Base-by-base conservation (phyloP, 2,888 invertebrate genomes). In the Chymomyza amoena region DNA sequence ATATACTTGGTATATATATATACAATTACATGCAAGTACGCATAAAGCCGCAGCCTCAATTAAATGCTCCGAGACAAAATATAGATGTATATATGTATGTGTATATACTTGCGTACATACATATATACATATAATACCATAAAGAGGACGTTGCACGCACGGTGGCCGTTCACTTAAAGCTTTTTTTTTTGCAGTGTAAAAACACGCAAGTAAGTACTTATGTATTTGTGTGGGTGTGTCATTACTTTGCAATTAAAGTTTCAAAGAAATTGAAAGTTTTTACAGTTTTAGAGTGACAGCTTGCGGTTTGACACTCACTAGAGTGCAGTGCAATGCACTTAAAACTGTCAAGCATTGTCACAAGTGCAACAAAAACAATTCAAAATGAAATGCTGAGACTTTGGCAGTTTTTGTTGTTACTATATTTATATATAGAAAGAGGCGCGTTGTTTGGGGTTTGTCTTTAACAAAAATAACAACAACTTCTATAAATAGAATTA, bases 11-110 rank as follows among this genome's bases (percentile, higher is more conserved):
- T 25, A 57, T 20, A 20, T 25, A 20, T 25, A 57, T 20, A 59
- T 39, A 62, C 25, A 32, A 18, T 54, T 54, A 54, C 10, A 54
- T 45, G 39, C 39, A 45, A 45, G 39, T 39, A 28, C 64, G 45
- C 59, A 66, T 32, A 68, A 20, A 51, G 54, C 39, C 63, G 52
- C 20, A 69, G 61, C 61, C 67, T 81, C 76, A 79, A 83, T 81
- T 81, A 72, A 81, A 64, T 39, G 68, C 61, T n/a, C 61, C 61
- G 52, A 69, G 61, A 64, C 67, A 66, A 36, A 25, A 69, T 54
- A 61, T 25, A 67, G 15, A 61, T 28, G 18, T 39, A 68, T 15
- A 59, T 20, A 39, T 10, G 45, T 60, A 56, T 9, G 51, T 18
- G 64, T 56, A 67, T n/a, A 50, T 1, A 32, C 5, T 68, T 36